Percentiles rank a stretch among this genome's conserved stretches.
These are phyloP conservation scores for Xylota segnis DNA, from an alignment of 2,888 invertebrate species.

Conservation along the genomic window DNA sequence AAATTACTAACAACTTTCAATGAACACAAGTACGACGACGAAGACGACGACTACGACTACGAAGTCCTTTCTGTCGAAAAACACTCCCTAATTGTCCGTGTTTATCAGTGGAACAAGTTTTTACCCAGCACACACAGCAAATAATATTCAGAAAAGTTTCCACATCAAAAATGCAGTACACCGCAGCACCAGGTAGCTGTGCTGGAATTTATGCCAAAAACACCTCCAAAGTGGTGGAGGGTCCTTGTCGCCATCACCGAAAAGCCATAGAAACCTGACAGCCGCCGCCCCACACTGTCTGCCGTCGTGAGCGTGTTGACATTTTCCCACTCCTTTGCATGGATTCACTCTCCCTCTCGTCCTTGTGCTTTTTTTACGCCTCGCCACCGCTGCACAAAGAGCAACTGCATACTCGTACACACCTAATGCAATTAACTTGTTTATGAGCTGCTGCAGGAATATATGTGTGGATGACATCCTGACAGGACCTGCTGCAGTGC, in stretches of 20 bases:
- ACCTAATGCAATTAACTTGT: slow-evolving; percentile 64
- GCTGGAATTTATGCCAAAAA: slow-evolving; percentile 40
- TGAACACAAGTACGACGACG: slow-evolving; percentile 21
- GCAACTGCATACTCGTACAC: neutral
- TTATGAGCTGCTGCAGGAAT: slow-evolving; percentile 45
- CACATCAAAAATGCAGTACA: slow-evolving; percentile 66
- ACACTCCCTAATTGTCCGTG: slow-evolving; percentile 64
- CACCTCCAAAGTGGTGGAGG: slow-evolving; percentile 25
- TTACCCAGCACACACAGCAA: slow-evolving; percentile 32
- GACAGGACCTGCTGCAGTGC: slow-evolving; percentile 49
- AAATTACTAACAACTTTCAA: slow-evolving; percentile 60
- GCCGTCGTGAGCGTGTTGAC: slow-evolving; percentile 56
- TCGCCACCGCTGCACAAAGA: slow-evolving; percentile 2
- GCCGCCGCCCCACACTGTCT: neutral
- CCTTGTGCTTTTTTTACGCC: slow-evolving; percentile 31
- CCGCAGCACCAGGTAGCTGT: too few species aligned
- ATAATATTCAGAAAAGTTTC: slow-evolving; percentile 55
- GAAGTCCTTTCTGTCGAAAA: slow-evolving; percentile 20
- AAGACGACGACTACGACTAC: neutral
- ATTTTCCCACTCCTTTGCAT: slow-evolving; percentile 34
- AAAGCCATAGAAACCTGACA: slow-evolving; percentile 20
- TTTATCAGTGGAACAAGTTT: slow-evolving; percentile 63
- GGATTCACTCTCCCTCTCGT: slow-evolving; percentile 23
- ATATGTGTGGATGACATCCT: slow-evolving; percentile 40
- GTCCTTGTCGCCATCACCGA: neutral